Percentiles rank a stretch among this genome's conserved stretches.
phyloP scores from a whole-genome alignment of 1,140 invertebrate genomes.

The Melanaphis sacchari region DNA sequence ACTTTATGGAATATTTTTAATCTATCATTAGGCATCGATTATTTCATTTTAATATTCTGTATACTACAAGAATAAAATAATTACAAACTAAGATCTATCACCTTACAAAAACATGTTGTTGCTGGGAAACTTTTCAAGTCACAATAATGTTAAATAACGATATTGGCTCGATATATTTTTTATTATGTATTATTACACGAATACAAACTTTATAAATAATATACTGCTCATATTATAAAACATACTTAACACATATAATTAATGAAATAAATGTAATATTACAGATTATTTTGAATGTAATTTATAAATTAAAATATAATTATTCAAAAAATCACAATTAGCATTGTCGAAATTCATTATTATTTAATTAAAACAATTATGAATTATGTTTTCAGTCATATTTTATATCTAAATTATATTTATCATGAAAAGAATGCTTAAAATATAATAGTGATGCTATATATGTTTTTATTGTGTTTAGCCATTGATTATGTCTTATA shows the following conservation, averaged over 20 bases:
- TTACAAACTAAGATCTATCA: too few species aligned
- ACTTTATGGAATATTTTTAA: background rate
- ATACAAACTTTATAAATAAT: background rate
- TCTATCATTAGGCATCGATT: background rate
- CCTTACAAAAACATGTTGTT: background rate
- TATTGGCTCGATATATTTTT: background rate
- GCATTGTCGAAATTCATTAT: background rate
- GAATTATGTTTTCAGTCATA: background rate
- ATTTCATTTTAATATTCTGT: background rate
- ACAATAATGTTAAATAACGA: background rate
- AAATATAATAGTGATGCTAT: background rate
- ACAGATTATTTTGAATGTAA: too few species aligned
- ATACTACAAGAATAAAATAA: too few species aligned
- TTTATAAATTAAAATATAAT: too few species aligned
- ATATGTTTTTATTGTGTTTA: background rate
- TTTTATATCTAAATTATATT: background rate
- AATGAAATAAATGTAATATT: background rate
- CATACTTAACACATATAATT: background rate
- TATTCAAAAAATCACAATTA: background rate
- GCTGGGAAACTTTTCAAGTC: background rate
- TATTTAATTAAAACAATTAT: background rate
- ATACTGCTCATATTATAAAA: background rate
- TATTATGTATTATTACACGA: background rate
- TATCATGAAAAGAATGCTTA: background rate
- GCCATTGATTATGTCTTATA: background rate